Conservation (phyloP, 2,797 vertebrate genomes). For the Oreortyx pictus region DNA sequence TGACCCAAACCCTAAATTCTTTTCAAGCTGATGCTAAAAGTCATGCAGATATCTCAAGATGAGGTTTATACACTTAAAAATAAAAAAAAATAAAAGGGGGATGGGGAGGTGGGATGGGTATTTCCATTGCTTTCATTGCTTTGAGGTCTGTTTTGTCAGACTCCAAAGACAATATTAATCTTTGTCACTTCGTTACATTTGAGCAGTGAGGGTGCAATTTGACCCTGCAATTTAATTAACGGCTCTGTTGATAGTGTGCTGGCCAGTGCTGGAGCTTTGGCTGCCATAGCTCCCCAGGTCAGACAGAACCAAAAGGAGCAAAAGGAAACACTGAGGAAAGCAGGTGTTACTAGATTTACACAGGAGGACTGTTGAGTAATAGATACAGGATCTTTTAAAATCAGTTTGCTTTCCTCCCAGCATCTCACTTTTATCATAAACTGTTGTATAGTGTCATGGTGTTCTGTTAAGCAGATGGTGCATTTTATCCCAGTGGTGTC, state of each 20-base stretch:
- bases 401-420: slow-evolving; percentile 36
- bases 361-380: not conserved
- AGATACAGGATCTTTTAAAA: not conserved
- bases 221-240: not conserved
- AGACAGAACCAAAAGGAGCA: not conserved
- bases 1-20: not conserved
- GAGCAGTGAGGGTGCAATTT: not conserved
- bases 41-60: not conserved
- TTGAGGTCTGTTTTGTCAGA: not conserved
- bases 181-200: not conserved
- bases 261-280: not conserved
- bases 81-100: not conserved
- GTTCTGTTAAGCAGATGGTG: slow-evolving; percentile 52
- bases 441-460: not conserved
- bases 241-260: not conserved
- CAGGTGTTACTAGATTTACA: slow-evolving; percentile 38
- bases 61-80: not conserved
- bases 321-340: not conserved
- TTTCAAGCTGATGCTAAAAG: not conserved
- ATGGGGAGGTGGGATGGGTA: too few relatives aligned
- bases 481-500: slow-evolving; percentile 6
- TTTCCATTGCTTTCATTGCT: not conserved
- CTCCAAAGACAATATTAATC: not conserved
- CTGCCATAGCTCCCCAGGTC: not conserved
- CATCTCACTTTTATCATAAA: slow-evolving; percentile 36